Evolutionary conservation across 2,888 invertebrate species (phyloP), one percentile per base, ranked within the genome.

Genomic region (Cerastoderma edule): DNA sequence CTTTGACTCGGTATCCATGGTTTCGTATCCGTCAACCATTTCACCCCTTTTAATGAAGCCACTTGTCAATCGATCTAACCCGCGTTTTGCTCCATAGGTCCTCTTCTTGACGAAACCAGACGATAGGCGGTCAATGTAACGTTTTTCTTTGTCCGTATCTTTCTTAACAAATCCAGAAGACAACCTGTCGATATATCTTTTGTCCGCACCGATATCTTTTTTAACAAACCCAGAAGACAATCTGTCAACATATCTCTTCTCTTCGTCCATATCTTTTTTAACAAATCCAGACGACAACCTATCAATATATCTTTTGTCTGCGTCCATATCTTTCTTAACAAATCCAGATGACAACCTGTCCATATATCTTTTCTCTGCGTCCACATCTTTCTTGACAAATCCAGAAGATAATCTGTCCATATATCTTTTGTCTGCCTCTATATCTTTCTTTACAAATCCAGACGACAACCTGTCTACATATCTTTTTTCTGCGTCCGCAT

Each of bases 41-140:
- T 60, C 56, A 56, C 65, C 68, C 22, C 48, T 66, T 53, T 54
- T 53, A 1, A 78, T 57, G 33, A 78, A 70, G 8, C 71, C 71
- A 16, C 63, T 66, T n/a, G 48, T 67, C 10, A 78, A 53, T 28
- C 74, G 67, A 46, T 78, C 78, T 32, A 78, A 50, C 24, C 56
- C 57, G 28, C 78, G 39, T 65, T 74, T 78, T 22, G 56, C 44
- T 0, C 16, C 24, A 16, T 16, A 13, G 3, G 16, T 6, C 16
- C n/a, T 30, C 24, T 64, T 71, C 44, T 64, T 73, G 10, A 78
- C 46, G 39, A 78, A 73, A 8, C 73, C 73, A 13, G 22, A 53
- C 2, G 27, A 22, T n/a, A 78, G 19, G 30, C 74, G n/a, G 46
- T 74, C 78, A 13, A 78, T n/a, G n/a, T 16, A 28, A 1, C 67